phyloP scores from a whole-genome alignment of 2,797 vertebrate species.

The Urophycis tenuis region DNA sequence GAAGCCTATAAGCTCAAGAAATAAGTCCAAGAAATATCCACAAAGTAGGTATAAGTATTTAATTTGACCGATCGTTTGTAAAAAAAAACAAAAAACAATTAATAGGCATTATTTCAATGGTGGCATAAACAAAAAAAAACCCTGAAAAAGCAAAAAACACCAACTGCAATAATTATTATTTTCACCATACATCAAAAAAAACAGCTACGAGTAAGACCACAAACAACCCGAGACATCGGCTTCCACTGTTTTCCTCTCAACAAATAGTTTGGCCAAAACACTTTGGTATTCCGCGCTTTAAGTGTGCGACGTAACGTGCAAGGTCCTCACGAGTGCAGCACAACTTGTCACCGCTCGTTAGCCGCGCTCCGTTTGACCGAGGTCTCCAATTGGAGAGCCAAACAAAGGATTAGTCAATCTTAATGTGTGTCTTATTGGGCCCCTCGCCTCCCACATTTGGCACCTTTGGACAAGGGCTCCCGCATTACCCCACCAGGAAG shows the following conservation, averaged over 20 bases:
- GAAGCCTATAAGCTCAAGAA: not conserved
- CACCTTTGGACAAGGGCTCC: constrained; percentile 37
- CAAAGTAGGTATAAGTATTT: not conserved
- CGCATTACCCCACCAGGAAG: constrained; percentile 38
- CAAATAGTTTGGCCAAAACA: not conserved
- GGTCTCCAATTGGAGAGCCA: constrained; percentile 38
- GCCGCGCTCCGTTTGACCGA: constrained; percentile 32
- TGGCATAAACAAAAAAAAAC: not conserved
- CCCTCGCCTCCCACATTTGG: constrained; percentile 40
- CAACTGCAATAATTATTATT: not conserved
- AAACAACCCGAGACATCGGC: not conserved
- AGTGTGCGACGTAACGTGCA: not conserved
- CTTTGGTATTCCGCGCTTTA: not conserved
- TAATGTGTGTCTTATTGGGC: constrained; percentile 54
- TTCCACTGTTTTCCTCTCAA: not conserved
- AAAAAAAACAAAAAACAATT: too few species aligned
- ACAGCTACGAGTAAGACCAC: not conserved
- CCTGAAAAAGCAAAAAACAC: not conserved
- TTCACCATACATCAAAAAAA: not conserved
- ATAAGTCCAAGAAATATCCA: not conserved
- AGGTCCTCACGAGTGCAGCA: not conserved
- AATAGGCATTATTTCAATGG: too few species aligned
- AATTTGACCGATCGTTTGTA: too few species aligned
- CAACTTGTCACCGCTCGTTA: not conserved
- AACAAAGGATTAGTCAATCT: constrained; percentile 56